Evolutionary conservation across 1,140 invertebrate species (phyloP).

Genomic region (Aphaenogaster rudis): DNA sequence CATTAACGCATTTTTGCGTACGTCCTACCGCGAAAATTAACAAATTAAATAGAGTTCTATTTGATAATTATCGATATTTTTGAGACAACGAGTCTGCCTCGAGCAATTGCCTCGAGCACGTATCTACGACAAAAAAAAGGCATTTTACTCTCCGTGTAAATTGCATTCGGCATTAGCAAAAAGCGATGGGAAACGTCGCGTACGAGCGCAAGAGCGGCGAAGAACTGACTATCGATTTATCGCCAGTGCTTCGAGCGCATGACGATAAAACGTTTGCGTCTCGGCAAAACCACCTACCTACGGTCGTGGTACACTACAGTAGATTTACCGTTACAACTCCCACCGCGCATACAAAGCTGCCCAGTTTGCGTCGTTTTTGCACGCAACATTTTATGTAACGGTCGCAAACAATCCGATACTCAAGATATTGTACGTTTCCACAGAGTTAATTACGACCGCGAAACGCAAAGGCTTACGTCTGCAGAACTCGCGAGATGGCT

Average conservation of each 20-base stretch:
- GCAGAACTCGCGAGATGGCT: neutral
- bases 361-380: slow-evolving; percentile 23
- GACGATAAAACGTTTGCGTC: slow-evolving; percentile 59
- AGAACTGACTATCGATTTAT: slow-evolving; percentile 60
- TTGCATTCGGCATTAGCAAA: slow-evolving; percentile 2
- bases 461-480: neutral
- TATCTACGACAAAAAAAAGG: neutral
- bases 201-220: slow-evolving; percentile 20
- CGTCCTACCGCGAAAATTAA: neutral
- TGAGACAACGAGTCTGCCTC: neutral
- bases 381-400: slow-evolving; percentile 57
- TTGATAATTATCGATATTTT: neutral
- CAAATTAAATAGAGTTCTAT: neutral
- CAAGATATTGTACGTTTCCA: slow-evolving; percentile 7
- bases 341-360: neutral
- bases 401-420: slow-evolving; percentile 21
- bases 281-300: slow-evolving; percentile 58
- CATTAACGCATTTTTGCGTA: neutral
- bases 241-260: slow-evolving; percentile 52
- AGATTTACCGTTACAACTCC: slow-evolving; percentile 46
- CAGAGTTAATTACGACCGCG: neutral
- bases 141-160: neutral
- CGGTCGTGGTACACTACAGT: slow-evolving; percentile 6
- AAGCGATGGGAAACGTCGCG: slow-evolving; percentile 16
- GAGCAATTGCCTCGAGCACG: neutral